Evolutionary conservation across 92 coral and sea anemone genomes (phyloP).

Genomic region (Micromussa lordhowensis): DNA sequence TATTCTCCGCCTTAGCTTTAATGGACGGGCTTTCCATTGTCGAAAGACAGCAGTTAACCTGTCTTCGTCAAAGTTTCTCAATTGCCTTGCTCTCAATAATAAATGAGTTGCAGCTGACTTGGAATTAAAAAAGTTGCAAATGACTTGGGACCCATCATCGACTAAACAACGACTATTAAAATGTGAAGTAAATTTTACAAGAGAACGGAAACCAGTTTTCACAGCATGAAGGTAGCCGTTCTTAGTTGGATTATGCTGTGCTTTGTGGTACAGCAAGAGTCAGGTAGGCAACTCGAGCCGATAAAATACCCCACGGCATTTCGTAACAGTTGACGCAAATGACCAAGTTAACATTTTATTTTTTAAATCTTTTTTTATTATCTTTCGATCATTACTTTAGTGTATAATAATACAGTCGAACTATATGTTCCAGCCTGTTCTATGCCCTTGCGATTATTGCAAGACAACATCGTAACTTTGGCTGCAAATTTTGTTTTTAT

Average conservation of each 20-base stretch:
- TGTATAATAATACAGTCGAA: neutral
- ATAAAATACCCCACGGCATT: neutral
- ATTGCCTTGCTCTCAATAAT: constrained; percentile 16
- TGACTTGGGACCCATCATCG: neutral
- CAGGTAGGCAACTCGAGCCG: constrained; percentile 22
- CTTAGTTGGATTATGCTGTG: constrained; percentile 24
- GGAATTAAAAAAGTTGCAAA: neutral
- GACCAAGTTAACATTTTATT: neutral
- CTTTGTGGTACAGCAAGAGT: neutral
- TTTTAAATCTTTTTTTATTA: neutral
- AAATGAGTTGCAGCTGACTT: constrained; percentile 15
- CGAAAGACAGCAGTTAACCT: constrained; percentile 6
- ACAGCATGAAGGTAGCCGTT: constrained; percentile 20
- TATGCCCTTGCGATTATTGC: neutral
- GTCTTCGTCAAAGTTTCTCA: constrained; percentile 2
- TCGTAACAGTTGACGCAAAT: neutral
- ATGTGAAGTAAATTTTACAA: constrained; percentile 2
- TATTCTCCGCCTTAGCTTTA: constrained; percentile 11
- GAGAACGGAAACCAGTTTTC: neutral
- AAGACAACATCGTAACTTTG: neutral
- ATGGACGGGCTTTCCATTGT: constrained; percentile 14
- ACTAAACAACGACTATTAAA: neutral
- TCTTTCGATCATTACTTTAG: neutral
- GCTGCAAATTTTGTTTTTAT: neutral
- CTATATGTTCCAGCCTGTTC: neutral